Conservation (phyloP, 2,888 invertebrate genomes). For the Hypomecis punctinalis region DNA sequence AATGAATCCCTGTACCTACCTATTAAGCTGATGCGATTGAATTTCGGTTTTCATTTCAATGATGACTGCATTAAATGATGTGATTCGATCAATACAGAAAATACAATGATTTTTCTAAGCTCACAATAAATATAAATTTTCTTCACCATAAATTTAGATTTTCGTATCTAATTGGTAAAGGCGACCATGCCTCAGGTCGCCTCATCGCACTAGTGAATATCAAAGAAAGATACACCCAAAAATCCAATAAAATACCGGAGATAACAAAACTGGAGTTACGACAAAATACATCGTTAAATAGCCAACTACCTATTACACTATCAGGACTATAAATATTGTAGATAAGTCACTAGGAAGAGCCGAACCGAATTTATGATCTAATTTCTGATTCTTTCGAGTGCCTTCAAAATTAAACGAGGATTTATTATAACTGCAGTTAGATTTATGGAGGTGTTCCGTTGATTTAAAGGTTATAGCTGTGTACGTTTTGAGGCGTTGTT, state of each 20-base stretch:
- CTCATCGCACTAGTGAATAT: not conserved
- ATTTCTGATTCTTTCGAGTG: conserved; percentile 60
- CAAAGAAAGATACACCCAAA: conserved; percentile 12
- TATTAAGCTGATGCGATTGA: too few relatives aligned
- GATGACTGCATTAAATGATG: too few relatives aligned
- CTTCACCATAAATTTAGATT: too few relatives aligned
- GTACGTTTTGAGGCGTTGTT: conserved; percentile 1
- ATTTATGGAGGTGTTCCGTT: conserved; percentile 35
- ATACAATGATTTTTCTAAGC: too few relatives aligned
- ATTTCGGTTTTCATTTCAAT: too few relatives aligned
- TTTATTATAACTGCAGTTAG: conserved; percentile 44
- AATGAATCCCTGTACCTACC: too few relatives aligned
- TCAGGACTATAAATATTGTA: conserved; percentile 63
- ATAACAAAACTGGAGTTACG: conserved; percentile 23
- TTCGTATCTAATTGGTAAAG: too few relatives aligned
- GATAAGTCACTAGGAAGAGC: conserved; percentile 54
- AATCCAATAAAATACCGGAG: conserved; percentile 27
- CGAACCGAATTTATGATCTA: conserved; percentile 59
- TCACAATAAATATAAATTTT: too few relatives aligned
- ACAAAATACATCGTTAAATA: conserved; percentile 56
- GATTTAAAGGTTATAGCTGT: conserved; percentile 31
- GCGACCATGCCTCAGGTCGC: too few relatives aligned
- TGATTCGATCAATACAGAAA: too few relatives aligned
- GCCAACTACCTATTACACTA: conserved; percentile 55
- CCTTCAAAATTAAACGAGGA: conserved; percentile 52